A percentile compares a stretch with the other conserved stretches of the same genome.
These are phyloP conservation scores for Aptenodytes forsteri DNA, from an alignment of 2,113 vertebrate species.

Conservation along the genomic window DNA sequence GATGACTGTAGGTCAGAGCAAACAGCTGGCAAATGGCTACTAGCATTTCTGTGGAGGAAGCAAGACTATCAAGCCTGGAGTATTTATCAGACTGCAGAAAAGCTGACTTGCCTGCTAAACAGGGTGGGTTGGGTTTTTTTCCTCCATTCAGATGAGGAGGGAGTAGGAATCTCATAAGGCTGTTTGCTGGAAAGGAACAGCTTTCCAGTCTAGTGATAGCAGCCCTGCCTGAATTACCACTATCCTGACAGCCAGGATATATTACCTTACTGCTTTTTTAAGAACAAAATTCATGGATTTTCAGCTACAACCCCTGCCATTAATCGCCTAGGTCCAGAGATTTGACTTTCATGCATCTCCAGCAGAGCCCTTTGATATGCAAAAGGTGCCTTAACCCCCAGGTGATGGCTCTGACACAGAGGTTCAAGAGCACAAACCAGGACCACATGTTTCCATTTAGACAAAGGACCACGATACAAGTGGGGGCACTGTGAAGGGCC, in stretches of 20 bases:
- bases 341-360: background rate
- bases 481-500: too few species aligned
- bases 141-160: background rate
- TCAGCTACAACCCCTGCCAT: background rate
- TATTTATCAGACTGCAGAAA: slow-evolving; percentile 32
- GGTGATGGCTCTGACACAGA: background rate
- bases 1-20: background rate
- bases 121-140: background rate
- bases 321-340: background rate
- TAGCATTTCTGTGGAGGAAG: background rate
- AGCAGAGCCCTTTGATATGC: background rate
- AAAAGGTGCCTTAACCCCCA: background rate
- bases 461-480: rapidly evolving
- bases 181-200: slow-evolving; percentile 32
- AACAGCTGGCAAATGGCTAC: slow-evolving; percentile 46
- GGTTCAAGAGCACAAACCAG: background rate
- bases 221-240: background rate
- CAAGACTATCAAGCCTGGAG: background rate
- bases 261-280: background rate
- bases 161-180: background rate
- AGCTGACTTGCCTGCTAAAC: slow-evolving; percentile 55
- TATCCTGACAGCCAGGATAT: slow-evolving; percentile 34
- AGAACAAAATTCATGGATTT: slow-evolving; percentile 8
- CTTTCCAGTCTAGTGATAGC: background rate
- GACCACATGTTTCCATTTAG: rapidly evolving